Base-by-base conservation (phyloP, 2,888 invertebrate genomes). In the Drosophila borborema region DNA sequence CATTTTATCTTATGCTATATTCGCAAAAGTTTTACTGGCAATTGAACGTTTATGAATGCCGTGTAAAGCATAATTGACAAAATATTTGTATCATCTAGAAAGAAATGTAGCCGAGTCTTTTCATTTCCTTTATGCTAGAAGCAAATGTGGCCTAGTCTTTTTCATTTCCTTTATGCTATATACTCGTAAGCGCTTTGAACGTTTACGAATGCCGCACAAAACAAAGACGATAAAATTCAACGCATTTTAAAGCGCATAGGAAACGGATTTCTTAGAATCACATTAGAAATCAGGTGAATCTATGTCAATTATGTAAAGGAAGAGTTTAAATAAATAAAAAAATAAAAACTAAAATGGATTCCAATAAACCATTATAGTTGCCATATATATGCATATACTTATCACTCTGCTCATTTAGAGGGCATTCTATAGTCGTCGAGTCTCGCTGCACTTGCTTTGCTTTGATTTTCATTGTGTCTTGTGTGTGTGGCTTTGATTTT, bases 401-500 rank as follows among this genome's bases (percentile, higher is more conserved):
- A n/a, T 12, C 1, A 16, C 16, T 28, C 16, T 16, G 23, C n/a
- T 31, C 48, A n/a, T 38, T 34, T 23, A 8, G 28, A 77, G 77
- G 1, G 77, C 23, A 69, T 73, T 36, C 10, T 0, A 12, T 2
- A 38, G 46, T 72, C 72, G 68, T 14, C 36, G 9, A 43, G 16
- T 10, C 34, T n/a, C 9, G 0, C 8, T 20, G 0, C 3, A 7
- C 31, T 16, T 16, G n/a, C 10, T 34, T 23, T 28, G 10, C 41
- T 43, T 23, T 66, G 68, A 59, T 56, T 72, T 55, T 74, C 41
- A 58, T 69, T 63, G 48, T 63, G 34, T 23, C 59, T 46, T 46
- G 23, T 46, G 20, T 20, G 16, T 20, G 16, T 56, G 53, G 51
- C 38, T 64, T 55, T 34, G 51, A 55, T 54, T 70, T 63, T 41